These are phyloP conservation scores for Parotia lawesii DNA, from an alignment of 2,113 vertebrate species.

Conservation along the genomic window DNA sequence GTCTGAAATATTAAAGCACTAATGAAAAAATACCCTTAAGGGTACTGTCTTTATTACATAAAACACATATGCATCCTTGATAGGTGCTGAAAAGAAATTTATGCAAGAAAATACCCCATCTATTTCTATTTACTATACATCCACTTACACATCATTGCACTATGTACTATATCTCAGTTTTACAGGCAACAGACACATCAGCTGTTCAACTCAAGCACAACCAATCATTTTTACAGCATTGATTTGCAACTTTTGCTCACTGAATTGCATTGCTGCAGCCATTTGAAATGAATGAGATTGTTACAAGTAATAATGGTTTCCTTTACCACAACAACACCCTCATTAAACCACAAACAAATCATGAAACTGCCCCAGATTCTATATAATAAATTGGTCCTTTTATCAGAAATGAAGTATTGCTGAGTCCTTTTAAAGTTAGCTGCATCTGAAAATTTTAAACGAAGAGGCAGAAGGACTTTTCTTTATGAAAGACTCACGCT, in stretches of 20 bases:
- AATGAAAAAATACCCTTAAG: neutral
- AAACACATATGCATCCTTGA: neutral
- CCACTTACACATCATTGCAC: neutral
- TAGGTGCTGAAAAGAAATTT: neutral
- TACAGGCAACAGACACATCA: neutral
- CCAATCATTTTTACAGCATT: neutral
- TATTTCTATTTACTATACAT: neutral
- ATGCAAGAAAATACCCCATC: neutral
- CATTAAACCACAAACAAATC: conserved; percentile 13
- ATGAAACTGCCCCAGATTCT: neutral
- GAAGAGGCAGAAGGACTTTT: neutral
- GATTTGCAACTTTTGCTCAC: conserved; percentile 4
- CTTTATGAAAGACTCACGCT: neutral
- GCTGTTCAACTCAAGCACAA: neutral
- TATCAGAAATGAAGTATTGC: neutral
- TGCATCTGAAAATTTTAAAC: neutral
- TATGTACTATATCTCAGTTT: neutral
- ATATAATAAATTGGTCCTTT: neutral
- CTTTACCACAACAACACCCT: neutral
- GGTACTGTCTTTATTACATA: neutral
- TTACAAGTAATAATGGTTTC: neutral
- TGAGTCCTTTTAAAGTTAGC: neutral
- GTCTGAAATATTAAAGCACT: neutral
- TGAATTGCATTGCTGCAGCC: neutral
- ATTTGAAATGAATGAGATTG: neutral